phyloP scores from a whole-genome alignment of 2,797 vertebrate genomes.

The Poeciliopsis presidionis region DNA sequence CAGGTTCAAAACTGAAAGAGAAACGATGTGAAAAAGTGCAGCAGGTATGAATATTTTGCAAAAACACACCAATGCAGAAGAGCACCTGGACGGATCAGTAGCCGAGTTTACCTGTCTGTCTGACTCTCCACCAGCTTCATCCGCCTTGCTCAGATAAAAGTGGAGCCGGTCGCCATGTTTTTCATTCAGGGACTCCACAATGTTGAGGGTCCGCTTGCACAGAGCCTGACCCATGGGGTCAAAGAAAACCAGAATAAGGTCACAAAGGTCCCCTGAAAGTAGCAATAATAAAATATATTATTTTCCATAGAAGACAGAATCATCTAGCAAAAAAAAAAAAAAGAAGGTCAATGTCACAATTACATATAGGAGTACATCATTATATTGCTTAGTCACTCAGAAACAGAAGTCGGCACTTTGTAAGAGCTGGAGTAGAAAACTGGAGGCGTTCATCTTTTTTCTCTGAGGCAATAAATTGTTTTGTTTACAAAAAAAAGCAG shows the following conservation, averaged over 20 bases:
- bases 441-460: background rate
- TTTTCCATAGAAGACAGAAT: background rate
- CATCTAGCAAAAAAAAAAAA: background rate
- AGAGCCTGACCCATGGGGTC: slow-evolving; percentile 91
- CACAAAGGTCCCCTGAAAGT: slow-evolving; percentile 83
- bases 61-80: background rate
- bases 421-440: background rate
- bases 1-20: background rate
- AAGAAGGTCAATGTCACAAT: background rate
- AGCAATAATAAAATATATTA: background rate
- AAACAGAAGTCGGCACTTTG: background rate
- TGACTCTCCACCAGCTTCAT: slow-evolving; percentile 86
- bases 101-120: slow-evolving; percentile 83
- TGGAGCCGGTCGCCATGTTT: slow-evolving; percentile 83
- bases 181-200: slow-evolving; percentile 86
- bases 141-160: slow-evolving; percentile 89
- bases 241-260: slow-evolving; percentile 89
- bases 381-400: background rate
- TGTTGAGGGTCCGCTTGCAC: slow-evolving; percentile 88
- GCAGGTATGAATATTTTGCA: background rate
- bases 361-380: background rate
- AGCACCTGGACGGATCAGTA: background rate
- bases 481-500: background rate
- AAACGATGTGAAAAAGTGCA: background rate
- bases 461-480: background rate